Percentiles rank a stretch among this genome's conserved stretches.
These are phyloP conservation scores for Manis crassicaudata DNA, from an alignment of 2,797 vertebrate species.

Conservation along the genomic window DNA sequence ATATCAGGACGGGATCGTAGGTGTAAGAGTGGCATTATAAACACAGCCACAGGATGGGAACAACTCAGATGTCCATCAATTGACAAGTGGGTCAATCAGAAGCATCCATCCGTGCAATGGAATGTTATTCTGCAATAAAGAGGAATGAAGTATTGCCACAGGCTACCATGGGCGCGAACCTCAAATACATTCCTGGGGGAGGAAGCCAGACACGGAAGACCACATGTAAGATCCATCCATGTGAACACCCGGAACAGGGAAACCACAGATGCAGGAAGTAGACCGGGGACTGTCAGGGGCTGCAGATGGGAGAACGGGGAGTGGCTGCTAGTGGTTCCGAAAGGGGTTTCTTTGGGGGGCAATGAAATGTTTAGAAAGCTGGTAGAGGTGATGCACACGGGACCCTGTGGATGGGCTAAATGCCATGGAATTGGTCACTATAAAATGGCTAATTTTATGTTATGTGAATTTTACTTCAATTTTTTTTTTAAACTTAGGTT, in stretches of 20 bases:
- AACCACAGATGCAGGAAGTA: accelerated
- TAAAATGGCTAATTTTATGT: not conserved
- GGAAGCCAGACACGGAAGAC: not conserved
- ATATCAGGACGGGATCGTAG: too few species aligned
- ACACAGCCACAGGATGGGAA: not conserved
- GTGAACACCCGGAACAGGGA: not conserved
- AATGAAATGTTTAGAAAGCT: not conserved
- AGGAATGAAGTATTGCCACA: not conserved
- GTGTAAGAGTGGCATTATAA: accelerated
- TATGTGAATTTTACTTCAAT: not conserved
- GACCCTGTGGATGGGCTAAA: accelerated
- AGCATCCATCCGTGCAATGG: accelerated
- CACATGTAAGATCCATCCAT: accelerated
- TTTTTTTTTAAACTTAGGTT: not conserved
- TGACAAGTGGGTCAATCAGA: too few species aligned
- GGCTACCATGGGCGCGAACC: accelerated
- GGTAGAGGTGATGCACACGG: not conserved
- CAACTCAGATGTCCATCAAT: accelerated
- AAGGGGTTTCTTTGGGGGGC: not conserved
- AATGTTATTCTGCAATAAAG: not conserved
- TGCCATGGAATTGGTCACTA: not conserved
- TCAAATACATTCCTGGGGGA: accelerated
- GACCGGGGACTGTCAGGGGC: accelerated
- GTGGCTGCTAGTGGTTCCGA: accelerated
- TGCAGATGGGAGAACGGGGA: accelerated